Percentiles rank a stretch among this genome's conserved stretches.
Evolutionary conservation across 2,797 vertebrate genomes (phyloP).

Genomic region (Salmo trutta): DNA sequence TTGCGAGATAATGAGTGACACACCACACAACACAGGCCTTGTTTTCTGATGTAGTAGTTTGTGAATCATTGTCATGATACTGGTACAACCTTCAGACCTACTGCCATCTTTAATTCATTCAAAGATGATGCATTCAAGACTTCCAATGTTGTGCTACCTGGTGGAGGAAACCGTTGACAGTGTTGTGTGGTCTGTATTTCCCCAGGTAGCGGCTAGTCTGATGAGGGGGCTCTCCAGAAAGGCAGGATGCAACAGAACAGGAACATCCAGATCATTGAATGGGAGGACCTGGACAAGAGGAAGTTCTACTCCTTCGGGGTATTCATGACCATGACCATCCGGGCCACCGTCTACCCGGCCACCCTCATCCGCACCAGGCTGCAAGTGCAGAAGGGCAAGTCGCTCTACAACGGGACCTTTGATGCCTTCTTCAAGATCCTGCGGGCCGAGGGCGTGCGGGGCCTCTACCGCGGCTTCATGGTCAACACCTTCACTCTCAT

Average conservation of each 20-base stretch:
- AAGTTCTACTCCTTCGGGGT: conserved; percentile 95
- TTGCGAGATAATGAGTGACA: background rate
- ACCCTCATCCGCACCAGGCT: conserved; percentile 92
- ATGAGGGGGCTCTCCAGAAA: conserved; percentile 40
- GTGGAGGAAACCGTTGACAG: background rate
- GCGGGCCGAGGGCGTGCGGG: conserved; percentile 80
- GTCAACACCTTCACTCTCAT: conserved; percentile 96
- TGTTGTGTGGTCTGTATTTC: conserved; percentile 15
- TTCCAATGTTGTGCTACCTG: background rate
- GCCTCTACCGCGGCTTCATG: conserved; percentile 93
- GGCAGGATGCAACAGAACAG: conserved; percentile 77
- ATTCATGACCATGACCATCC: conserved; percentile 96
- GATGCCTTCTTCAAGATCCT: conserved; percentile 95
- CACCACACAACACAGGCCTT: background rate
- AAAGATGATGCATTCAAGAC: background rate
- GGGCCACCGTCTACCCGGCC: conserved; percentile 93
- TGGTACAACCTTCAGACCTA: background rate
- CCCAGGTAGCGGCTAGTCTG: conserved; percentile 54
- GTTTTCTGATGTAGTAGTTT: background rate
- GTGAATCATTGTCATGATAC: background rate
- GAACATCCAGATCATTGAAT: conserved; percentile 98
- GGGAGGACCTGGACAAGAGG: conserved; percentile 97
- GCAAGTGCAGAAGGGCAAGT: conserved; percentile 94
- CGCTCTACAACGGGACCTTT: conserved; percentile 89
- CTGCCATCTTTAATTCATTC: background rate